These are phyloP conservation scores for Oceanodroma tethys DNA, from an alignment of 2,113 vertebrate species.

Conservation along the genomic window DNA sequence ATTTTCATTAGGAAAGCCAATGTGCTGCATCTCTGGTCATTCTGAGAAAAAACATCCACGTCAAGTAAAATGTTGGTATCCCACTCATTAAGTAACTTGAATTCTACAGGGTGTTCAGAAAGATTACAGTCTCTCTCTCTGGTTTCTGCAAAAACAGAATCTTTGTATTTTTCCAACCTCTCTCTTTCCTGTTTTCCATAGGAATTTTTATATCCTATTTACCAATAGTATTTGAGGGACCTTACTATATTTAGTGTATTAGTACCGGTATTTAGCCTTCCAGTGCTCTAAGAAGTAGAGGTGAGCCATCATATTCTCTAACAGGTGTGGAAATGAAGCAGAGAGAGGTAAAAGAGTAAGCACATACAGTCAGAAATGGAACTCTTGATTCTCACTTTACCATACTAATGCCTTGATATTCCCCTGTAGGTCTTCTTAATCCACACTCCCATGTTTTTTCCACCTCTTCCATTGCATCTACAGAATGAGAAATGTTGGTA, in stretches of 20 bases:
- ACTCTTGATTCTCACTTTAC: neutral
- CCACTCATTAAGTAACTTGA: neutral
- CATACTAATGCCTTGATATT: neutral
- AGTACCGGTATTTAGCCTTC: neutral
- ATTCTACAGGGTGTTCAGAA: neutral
- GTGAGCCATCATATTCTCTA: neutral
- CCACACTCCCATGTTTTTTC: neutral
- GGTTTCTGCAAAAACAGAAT: neutral
- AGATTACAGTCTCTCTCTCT: neutral
- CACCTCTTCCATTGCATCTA: neutral
- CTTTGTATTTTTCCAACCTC: neutral
- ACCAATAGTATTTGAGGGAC: neutral
- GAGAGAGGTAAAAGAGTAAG: neutral
- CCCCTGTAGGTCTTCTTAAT: neutral
- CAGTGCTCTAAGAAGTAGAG: neutral
- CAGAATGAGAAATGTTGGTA: neutral
- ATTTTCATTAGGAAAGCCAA: slow-evolving; percentile 17
- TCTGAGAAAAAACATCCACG: neutral
- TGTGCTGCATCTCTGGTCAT: neutral
- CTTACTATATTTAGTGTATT: neutral
- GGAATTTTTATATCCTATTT: neutral
- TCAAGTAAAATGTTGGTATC: neutral
- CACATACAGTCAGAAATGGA: neutral
- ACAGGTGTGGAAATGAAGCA: neutral
- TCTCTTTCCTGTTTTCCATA: neutral